Conservation (phyloP, 2,888 invertebrate genomes). For the Melolontha melolontha region DNA sequence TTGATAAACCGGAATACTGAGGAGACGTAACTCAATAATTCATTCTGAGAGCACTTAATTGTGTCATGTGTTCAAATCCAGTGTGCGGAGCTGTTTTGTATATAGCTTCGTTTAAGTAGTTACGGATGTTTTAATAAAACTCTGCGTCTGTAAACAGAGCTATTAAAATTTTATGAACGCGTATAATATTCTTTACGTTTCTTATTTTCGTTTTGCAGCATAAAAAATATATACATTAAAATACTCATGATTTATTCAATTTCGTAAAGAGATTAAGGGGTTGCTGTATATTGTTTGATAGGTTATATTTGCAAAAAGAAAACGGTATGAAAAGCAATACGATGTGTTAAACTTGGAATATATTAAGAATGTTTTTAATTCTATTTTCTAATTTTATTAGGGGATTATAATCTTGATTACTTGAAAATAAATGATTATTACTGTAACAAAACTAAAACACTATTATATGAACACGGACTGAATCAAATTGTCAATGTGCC, state of each 20-base stretch:
- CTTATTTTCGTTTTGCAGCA: not conserved
- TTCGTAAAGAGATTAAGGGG: too few relatives aligned
- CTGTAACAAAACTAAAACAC: too few relatives aligned
- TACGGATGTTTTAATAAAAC: slow-evolving; percentile 34
- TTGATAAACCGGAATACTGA: slow-evolving; percentile 40
- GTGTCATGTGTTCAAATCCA: slow-evolving; percentile 46
- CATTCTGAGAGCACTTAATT: slow-evolving; percentile 46
- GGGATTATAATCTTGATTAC: too few relatives aligned
- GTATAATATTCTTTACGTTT: slow-evolving; percentile 21
- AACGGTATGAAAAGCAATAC: too few relatives aligned
- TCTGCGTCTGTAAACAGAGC: slow-evolving; percentile 24
- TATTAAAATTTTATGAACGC: slow-evolving; percentile 33
- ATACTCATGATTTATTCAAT: not conserved
- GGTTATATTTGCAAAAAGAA: too few relatives aligned
- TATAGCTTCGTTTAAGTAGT: slow-evolving; percentile 23
- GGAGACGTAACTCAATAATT: slow-evolving; percentile 42
- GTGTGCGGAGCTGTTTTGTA: slow-evolving; percentile 11
- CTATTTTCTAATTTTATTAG: too few relatives aligned
- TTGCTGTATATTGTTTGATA: too few relatives aligned
- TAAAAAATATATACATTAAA: not conserved
- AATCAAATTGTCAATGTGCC: too few relatives aligned
- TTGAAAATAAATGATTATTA: too few relatives aligned
- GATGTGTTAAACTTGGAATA: too few relatives aligned
- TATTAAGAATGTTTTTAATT: too few relatives aligned
- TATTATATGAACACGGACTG: too few relatives aligned